Evolutionary conservation across 2,888 invertebrate genomes (phyloP).

Genomic region (Drosophila sordidula): DNA sequence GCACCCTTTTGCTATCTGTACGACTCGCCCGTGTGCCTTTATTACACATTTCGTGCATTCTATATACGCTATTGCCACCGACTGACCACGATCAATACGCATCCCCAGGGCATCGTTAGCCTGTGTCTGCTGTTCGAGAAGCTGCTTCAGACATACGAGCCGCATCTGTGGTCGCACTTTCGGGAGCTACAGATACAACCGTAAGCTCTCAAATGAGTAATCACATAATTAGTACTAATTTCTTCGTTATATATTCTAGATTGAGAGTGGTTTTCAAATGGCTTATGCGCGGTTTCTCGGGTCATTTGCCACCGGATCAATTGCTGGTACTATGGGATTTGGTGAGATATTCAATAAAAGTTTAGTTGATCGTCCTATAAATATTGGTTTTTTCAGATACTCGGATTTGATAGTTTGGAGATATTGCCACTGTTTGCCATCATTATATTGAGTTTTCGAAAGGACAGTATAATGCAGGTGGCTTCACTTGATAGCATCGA

Average conservation of each 20-base stretch:
- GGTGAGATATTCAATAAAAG: slow-evolving; percentile 72
- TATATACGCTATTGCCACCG: slow-evolving; percentile 96
- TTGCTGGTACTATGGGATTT: slow-evolving; percentile 96
- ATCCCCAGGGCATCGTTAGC: slow-evolving; percentile 95
- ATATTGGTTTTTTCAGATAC: slow-evolving; percentile 84
- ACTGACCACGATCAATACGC: slow-evolving; percentile 95
- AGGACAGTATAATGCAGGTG: slow-evolving; percentile 92
- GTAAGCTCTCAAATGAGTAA: slow-evolving; percentile 87
- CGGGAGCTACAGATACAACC: slow-evolving; percentile 95
- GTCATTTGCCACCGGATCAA: slow-evolving; percentile 96
- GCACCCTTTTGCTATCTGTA: slow-evolving; percentile 97
- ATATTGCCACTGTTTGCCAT: slow-evolving; percentile 94
- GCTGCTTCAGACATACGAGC: slow-evolving; percentile 95
- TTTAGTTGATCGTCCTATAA: too few species aligned
- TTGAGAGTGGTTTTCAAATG: slow-evolving; percentile 97
- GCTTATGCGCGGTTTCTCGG: slow-evolving; percentile 98
- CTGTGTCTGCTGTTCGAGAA: slow-evolving; percentile 95
- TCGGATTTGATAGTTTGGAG: slow-evolving; percentile 96
- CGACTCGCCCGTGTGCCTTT: slow-evolving; percentile 94
- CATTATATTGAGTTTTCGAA: slow-evolving; percentile 93
- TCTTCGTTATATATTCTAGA: slow-evolving; percentile 85
- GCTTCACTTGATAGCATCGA: slow-evolving; percentile 92
- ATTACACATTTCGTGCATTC: slow-evolving; percentile 95
- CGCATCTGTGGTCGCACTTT: slow-evolving; percentile 96
- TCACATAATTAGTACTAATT: not conserved